Evolutionary conservation across 2,113 vertebrate species (phyloP).

Genomic region (Bufo gargarizans): DNA sequence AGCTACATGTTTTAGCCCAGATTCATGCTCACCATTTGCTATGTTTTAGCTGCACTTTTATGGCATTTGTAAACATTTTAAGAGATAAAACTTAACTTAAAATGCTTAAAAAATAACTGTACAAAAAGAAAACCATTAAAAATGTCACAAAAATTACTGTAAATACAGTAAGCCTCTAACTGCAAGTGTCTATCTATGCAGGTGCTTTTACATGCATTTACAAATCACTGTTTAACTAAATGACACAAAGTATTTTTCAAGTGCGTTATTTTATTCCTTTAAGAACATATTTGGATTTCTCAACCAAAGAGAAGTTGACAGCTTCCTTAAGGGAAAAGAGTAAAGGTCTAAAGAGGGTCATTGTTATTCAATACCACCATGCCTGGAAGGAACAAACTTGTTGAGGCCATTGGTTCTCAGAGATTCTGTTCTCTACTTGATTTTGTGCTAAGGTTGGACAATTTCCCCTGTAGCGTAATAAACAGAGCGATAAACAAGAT

Average conservation of each 20-base stretch:
- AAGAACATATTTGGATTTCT: constrained; percentile 35
- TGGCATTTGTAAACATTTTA: too few relatives aligned
- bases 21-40: too few relatives aligned
- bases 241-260: background rate
- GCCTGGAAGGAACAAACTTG: constrained; percentile 45
- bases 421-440: constrained; percentile 18
- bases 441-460: constrained; percentile 32
- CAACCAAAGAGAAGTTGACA: constrained; percentile 33
- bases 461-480: constrained; percentile 16
- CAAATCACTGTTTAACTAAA: background rate
- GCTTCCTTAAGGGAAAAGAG: constrained; percentile 42
- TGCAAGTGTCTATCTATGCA: background rate
- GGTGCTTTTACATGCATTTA: background rate
- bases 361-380: constrained; percentile 36
- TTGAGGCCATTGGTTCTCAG: constrained; percentile 23
- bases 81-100: too few relatives aligned
- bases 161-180: background rate
- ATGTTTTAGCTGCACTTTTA: too few relatives aligned
- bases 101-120: background rate
- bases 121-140: background rate
- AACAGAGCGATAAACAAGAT: constrained; percentile 20
- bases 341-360: constrained; percentile 46
- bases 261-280: background rate
- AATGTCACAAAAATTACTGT: background rate
- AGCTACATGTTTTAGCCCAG: too few relatives aligned